Conservation (phyloP, 2,888 invertebrate genomes). For the Galerucella pusilla region DNA sequence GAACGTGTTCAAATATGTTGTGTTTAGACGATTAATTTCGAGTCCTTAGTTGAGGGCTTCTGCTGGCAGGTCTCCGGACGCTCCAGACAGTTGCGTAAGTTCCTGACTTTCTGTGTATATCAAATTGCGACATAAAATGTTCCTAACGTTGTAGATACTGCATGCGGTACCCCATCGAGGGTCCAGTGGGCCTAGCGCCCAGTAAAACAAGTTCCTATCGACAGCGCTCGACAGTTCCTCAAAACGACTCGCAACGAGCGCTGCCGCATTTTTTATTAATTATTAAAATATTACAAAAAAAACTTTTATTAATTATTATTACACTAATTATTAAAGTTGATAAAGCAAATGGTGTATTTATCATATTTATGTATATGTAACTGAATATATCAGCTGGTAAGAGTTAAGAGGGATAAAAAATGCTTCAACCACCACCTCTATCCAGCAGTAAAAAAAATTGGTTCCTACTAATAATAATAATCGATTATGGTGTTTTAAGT, state of each 20-base stretch:
- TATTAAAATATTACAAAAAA: conserved; percentile 65
- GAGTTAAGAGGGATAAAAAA: conserved; percentile 56
- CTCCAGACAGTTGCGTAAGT: conserved; percentile 53
- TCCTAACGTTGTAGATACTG: conserved; percentile 66
- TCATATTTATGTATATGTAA: conserved; percentile 66
- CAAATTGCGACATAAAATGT: conserved; percentile 65
- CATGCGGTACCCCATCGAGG: conserved; percentile 62
- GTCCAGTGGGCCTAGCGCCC: conserved; percentile 61
- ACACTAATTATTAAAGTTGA: conserved; percentile 65
- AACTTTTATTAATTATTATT: conserved; percentile 63
- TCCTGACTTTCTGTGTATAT: conserved; percentile 63
- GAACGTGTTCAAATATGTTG: neutral
- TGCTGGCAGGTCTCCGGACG: conserved; percentile 46
- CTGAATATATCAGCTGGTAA: conserved; percentile 64
- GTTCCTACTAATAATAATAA: conserved; percentile 68
- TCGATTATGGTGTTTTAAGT: conserved; percentile 66
- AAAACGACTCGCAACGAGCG: conserved; percentile 61
- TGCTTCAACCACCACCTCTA: conserved; percentile 53
- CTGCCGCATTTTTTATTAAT: conserved; percentile 64
- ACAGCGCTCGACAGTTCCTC: conserved; percentile 63
- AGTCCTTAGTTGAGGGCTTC: conserved; percentile 46
- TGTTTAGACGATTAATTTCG: neutral
- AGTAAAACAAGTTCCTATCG: conserved; percentile 68
- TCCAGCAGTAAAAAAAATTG: conserved; percentile 63
- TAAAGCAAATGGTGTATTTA: conserved; percentile 66